A percentile compares a stretch with the other conserved stretches of the same genome.
Evolutionary conservation across 2,797 vertebrate species (phyloP).

Genomic region (Myotis planiceps): DNA sequence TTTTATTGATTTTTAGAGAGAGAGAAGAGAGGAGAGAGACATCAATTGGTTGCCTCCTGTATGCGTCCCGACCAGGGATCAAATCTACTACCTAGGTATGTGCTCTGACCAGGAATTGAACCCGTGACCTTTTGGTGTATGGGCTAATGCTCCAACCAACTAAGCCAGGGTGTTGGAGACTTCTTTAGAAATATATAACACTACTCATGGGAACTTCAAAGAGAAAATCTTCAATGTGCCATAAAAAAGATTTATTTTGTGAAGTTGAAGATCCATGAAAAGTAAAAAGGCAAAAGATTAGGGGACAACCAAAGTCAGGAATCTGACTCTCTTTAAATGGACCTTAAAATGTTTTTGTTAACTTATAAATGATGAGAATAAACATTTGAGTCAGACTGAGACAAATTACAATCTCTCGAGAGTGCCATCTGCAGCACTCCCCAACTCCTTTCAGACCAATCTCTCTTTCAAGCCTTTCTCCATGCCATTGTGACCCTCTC

Average conservation of each 20-base stretch:
- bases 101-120: neutral
- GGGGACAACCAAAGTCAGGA: neutral
- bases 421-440: neutral
- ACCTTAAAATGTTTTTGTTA: slow-evolving; percentile 12
- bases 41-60: neutral
- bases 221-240: slow-evolving; percentile 4
- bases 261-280: neutral
- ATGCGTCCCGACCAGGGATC: neutral
- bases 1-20: neutral
- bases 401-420: neutral
- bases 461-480: neutral
- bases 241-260: neutral
- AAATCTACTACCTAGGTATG: neutral
- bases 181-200: slow-evolving; percentile 35
- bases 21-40: neutral
- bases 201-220: neutral
- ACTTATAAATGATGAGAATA: neutral
- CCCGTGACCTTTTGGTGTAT: neutral
- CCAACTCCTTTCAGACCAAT: neutral
- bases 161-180: neutral
- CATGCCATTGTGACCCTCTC: neutral
- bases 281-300: neutral
- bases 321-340: neutral
- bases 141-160: neutral
- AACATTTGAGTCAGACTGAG: neutral